Evolutionary conservation across 2,113 vertebrate species (phyloP).

Genomic region (Gnathonemus echidnorhynchus): DNA sequence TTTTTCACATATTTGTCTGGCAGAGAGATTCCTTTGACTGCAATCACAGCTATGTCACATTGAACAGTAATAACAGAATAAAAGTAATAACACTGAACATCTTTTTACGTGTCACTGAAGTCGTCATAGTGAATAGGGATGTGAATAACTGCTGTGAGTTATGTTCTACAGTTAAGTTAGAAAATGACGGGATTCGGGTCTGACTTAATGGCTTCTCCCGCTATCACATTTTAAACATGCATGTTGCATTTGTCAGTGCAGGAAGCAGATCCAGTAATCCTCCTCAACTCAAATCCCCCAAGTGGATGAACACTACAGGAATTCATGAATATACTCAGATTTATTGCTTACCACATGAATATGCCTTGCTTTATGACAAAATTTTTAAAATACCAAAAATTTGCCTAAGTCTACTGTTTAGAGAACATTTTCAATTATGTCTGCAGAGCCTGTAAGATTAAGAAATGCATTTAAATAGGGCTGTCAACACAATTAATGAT

Average conservation of each 20-base stretch:
- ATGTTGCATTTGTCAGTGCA: neutral
- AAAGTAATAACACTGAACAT: neutral
- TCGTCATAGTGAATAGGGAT: neutral
- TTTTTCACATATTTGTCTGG: neutral
- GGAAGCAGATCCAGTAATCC: slow-evolving; percentile 2
- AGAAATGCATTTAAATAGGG: neutral
- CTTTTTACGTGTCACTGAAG: neutral
- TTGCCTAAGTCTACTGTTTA: neutral
- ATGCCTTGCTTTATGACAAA: neutral
- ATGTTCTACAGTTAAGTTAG: neutral
- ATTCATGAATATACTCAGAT: neutral
- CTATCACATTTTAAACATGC: neutral
- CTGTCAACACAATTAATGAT: neutral
- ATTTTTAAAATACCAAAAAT: neutral
- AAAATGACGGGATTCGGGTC: neutral
- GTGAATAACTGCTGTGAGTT: neutral
- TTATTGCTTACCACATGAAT: neutral
- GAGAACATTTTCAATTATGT: neutral
- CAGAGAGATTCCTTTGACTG: neutral
- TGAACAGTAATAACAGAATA: neutral
- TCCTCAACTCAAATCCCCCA: neutral
- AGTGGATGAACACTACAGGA: neutral
- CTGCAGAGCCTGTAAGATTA: neutral
- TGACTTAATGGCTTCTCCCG: neutral
- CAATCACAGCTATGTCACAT: neutral